Base-by-base conservation (phyloP, 2,113 vertebrate genomes). In the Naja naja region DNA sequence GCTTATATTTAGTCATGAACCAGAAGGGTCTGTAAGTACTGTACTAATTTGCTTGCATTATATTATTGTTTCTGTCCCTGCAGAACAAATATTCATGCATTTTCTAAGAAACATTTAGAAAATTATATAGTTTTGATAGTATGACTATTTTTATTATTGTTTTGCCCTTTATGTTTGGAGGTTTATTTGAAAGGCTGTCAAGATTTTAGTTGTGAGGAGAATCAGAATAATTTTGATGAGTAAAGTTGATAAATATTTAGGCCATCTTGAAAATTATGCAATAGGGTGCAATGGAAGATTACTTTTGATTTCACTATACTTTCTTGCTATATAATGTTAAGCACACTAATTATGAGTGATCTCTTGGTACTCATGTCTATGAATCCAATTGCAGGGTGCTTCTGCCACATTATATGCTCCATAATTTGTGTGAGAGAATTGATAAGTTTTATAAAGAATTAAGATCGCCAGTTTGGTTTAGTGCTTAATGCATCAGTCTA, bases 281-380 rank as follows among this genome's bases (percentile, higher is more conserved):
- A 49, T 52, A 45, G 47, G 16, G 3, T 87, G 4, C 87, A 88
- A 22, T 88, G 34, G 6, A 45, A 88, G 23, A 14, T 74, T 74
- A 69, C 53, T 39, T 53, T 23, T 92, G 49, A 89, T 92, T 92
- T 55, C 49, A 45, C 16, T 81, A 54, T 92, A 5, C 43, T 92
- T 92, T n/a, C 34, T 81, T 53, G 87, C 34, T 92, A n/a, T 88
- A 30, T 54, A 88, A n/a, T 88, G 87, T 92, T 88, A 92, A 92
- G 47, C 49, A 30, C 43, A 45, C 23, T 52, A 54, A 43, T n/a
- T 10, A 20, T 34, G 49, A 92, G 14, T 6, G 10, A 20, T 69
- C 11, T 34, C 7, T 18, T 3, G 56, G 12, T 34, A 8, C 23
- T 8, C 22, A 58, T 34, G 22, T 52, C 4, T 30, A 49, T 60